Conservation (phyloP, 2,888 invertebrate species). For the Heliconius charithonia region DNA sequence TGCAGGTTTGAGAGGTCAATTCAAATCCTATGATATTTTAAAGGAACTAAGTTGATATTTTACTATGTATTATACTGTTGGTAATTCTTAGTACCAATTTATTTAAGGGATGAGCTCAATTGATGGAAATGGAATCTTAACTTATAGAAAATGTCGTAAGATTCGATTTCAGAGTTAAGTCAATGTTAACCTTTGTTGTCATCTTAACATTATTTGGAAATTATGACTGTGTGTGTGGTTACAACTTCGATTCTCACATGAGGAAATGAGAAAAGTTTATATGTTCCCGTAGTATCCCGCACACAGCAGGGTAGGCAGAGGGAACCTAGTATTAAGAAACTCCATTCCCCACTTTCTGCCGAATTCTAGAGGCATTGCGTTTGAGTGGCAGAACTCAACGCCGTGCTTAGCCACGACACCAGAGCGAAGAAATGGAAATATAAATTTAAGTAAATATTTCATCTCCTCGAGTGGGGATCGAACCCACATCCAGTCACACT, state of each 20-base stretch:
- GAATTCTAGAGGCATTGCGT: no score
- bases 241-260: background rate
- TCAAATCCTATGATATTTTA: slow-evolving; percentile 36
- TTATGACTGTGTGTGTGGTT: background rate
- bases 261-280: background rate
- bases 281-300: no score
- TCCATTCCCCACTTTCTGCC: no score
- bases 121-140: background rate
- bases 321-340: no score
- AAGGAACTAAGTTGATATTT: slow-evolving; percentile 9
- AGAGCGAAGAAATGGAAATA: no score
- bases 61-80: slow-evolving; percentile 10
- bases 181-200: background rate
- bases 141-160: background rate
- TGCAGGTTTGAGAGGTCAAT: slow-evolving; percentile 36
- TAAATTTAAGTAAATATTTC: no score
- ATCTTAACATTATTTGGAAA: background rate
- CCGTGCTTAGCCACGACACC: no score
- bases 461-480: no score
- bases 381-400: no score
- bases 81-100: slow-evolving; percentile 34
- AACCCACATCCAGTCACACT: no score
- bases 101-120: slow-evolving; percentile 14
- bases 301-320: no score
- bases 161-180: background rate